These are phyloP conservation scores for Andrena bicolor DNA, from an alignment of 2,888 invertebrate species.

Conservation along the genomic window DNA sequence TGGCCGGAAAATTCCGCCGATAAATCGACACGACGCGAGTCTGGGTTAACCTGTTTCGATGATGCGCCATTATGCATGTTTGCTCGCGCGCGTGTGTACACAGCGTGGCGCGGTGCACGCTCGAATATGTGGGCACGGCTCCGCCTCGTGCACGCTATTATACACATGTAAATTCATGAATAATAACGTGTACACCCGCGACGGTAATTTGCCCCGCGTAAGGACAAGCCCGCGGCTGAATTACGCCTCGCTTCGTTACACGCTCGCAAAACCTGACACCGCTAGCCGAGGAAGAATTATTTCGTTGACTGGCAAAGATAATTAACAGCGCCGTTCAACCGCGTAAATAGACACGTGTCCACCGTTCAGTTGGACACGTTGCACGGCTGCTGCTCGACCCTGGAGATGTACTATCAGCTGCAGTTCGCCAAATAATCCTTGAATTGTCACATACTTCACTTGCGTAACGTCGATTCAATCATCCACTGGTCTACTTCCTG, in stretches of 20 bases:
- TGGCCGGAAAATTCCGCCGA: conserved; percentile 36
- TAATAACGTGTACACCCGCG: conserved; percentile 50
- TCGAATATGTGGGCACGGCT: not conserved
- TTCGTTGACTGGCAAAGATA: conserved; percentile 1
- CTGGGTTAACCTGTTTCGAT: conserved; percentile 20
- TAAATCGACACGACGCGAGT: conserved; percentile 37
- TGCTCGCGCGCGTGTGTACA: conserved; percentile 20
- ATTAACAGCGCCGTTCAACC: conserved; percentile 7
- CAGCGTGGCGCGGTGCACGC: not conserved
- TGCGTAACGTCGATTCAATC: too few species aligned
- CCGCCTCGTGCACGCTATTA: conserved; percentile 11
- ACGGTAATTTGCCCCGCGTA: conserved; percentile 36
- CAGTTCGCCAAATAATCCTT: too few species aligned
- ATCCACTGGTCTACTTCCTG: too few species aligned
- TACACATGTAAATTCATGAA: conserved; percentile 34
- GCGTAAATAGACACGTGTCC: conserved; percentile 6
- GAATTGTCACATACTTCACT: too few species aligned
- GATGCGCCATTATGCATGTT: conserved; percentile 45
- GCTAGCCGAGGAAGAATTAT: conserved; percentile 3
- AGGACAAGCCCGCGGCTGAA: conserved; percentile 18
- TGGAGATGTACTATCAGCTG: too few species aligned
- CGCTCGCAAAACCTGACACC: not conserved
- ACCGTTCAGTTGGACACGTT: too few species aligned
- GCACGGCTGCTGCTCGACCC: too few species aligned
- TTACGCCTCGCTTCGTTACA: conserved; percentile 6